phyloP scores from a whole-genome alignment of 2,888 invertebrate species.

The Podabrus alpinus region DNA sequence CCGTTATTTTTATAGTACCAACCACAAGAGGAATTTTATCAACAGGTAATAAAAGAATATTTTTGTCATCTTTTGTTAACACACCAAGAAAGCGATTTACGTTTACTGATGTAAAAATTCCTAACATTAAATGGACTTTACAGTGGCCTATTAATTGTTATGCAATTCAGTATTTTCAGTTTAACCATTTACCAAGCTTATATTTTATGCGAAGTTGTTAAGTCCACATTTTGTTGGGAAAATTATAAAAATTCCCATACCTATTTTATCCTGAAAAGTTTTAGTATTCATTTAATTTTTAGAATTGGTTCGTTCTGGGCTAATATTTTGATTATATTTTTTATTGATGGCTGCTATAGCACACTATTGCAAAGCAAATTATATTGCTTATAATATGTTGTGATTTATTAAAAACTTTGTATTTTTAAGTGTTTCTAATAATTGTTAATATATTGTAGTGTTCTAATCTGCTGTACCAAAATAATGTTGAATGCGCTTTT shows the following conservation, averaged over 20 bases:
- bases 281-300: too few relatives aligned
- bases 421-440: neutral
- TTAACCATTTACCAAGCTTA: too few relatives aligned
- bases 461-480: neutral
- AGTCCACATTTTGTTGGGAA: too few relatives aligned
- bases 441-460: neutral
- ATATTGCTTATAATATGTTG: neutral
- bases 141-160: neutral
- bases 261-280: too few relatives aligned
- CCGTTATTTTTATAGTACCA: too few relatives aligned
- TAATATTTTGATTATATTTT: too few relatives aligned
- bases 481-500: neutral
- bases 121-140: neutral
- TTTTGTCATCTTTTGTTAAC: neutral
- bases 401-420: neutral
- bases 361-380: neutral
- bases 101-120: neutral
- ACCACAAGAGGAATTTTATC: too few relatives aligned
- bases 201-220: too few relatives aligned
- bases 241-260: too few relatives aligned
- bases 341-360: neutral
- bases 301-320: too few relatives aligned
- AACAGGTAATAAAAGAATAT: too few relatives aligned
- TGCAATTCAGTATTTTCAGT: neutral
- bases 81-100: neutral